Percentiles rank a stretch among this genome's conserved stretches.
These are phyloP conservation scores for Bombus haemorrhoidalis DNA, from an alignment of 1,140 invertebrate species.

Conservation along the genomic window DNA sequence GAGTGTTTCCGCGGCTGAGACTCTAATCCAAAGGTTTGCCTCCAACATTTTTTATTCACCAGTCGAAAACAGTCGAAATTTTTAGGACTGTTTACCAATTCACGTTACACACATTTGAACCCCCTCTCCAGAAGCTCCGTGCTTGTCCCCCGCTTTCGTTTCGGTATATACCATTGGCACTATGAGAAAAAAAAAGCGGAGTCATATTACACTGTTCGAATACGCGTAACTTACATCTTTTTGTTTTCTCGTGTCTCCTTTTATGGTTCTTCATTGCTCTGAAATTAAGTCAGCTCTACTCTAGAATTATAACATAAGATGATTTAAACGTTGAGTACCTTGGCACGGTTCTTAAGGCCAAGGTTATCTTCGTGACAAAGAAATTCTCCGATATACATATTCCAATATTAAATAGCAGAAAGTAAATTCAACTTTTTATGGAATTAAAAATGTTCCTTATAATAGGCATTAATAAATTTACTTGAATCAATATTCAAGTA, in stretches of 20 bases:
- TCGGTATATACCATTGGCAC: slow-evolving; percentile 41
- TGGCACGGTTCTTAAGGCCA: slow-evolving; percentile 9
- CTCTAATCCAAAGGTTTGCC: slow-evolving; percentile 83
- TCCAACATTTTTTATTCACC: slow-evolving; percentile 76
- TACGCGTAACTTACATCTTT: slow-evolving; percentile 24
- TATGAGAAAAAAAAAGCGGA: slow-evolving; percentile 27
- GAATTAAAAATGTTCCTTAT: neutral
- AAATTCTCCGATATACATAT: neutral
- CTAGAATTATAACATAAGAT: neutral
- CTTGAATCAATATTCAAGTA: neutral
- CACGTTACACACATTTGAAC: slow-evolving; percentile 9
- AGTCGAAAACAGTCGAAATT: slow-evolving; percentile 52
- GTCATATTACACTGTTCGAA: slow-evolving; percentile 2
- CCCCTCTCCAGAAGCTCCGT: slow-evolving; percentile 39
- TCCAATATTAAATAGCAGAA: neutral
- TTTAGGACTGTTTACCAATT: slow-evolving; percentile 50
- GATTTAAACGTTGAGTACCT: neutral
- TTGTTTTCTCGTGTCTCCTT: slow-evolving; percentile 8
- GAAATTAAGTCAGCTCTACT: neutral
- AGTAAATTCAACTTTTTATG: neutral
- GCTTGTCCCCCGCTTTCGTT: slow-evolving; percentile 40
- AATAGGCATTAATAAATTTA: neutral
- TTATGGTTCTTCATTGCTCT: slow-evolving; percentile 32
- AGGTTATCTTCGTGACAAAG: slow-evolving; percentile 15
- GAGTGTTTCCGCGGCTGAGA: slow-evolving; percentile 82